Evolutionary conservation across 2,888 invertebrate genomes (phyloP), one percentile per base, ranked within the genome.

Genomic region (Ophonus ardosiacus): DNA sequence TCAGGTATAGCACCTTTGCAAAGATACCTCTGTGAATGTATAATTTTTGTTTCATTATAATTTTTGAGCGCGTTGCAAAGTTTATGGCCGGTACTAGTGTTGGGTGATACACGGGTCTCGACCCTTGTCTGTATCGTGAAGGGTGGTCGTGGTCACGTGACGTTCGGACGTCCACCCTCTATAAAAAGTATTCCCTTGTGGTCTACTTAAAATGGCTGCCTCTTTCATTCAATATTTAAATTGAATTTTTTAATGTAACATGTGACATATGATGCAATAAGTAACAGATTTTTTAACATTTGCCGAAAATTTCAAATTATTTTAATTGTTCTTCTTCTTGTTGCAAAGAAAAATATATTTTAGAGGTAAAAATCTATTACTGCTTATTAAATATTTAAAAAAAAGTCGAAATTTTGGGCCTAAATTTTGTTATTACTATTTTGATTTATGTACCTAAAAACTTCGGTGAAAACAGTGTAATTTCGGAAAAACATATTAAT

Each of bases 31-130:
- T 21, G 13, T 63, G 81, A 81, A 81, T 81, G 81, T 81, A 81
- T 81, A 81, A 81, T 81, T 81, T 81, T 81, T 81, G 81, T 81
- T 81, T 81, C 81, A 81, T 81, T 81, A 81, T 51, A 68, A 81
- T 51, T 79, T 76, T 79, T 57, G 2, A 10, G 24, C n/a, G 15
- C 76, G 56, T 43, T 78, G 78, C 57, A 78, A 78, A 78, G 31
- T 78, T 17, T 24, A 21, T 13, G 24, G 76, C 18, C 15, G 31
- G 68, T 24, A 38, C 63, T 18, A 31, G 40, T 18, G 71, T n/a
- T 13, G 31, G 56, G 78, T 57, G 76, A 76, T 24, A 76, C n/a
- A 51, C n/a, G 61, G 59, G 80, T 81, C 71, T 8, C 40, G 18
- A 61, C 81, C 79, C 79, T 61, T 80, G 79, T 80, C 18, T 61